Evolutionary conservation across 1,140 invertebrate genomes (phyloP), one percentile per base, ranked within the genome.

Genomic region (Xylocopa sonorina): DNA sequence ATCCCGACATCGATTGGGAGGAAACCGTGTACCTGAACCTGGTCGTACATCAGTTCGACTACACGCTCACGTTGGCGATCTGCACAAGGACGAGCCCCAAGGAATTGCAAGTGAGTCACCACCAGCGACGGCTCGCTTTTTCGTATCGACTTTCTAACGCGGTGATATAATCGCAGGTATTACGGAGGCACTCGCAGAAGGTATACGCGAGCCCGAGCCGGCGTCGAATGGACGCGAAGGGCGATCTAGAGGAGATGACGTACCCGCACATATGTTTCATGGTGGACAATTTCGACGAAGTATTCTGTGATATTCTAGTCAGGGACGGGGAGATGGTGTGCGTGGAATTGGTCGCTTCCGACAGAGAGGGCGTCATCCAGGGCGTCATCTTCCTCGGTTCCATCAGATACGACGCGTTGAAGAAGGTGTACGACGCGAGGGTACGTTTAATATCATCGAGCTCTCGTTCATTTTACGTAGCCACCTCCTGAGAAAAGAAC

Each of bases 221-320:
- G 68, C 94, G 99, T 86, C 95, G 98, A 90, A 99, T 99, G 98
- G 98, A 99, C 91, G 97, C 97, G 21, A 99, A 99, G 93, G 99
- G 98, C 46, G 98, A 99, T 90, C 95, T 97, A 80, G 99, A 99
- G 93, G 98, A 99, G 93, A 99, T 99, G 90, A 99, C 98, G 43
- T 99, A 99, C 94, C 99, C 99, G 2, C 97, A 99, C 94, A 98
- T 99, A 85, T 99, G 98, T 93, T 99, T 99, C 93, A 98, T 98
- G 95, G 98, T 99, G 62, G 99, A 99, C 93, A 99, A 99, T 94
- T 99, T 99, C 93, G 99, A 99, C 93, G 98, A 99, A 95, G 97
- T 98, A 73, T 99, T 99, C 94, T 97, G 96, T 93, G 98, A 98
- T 95, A 97, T 97, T 91, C 93, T 99, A 91, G 98, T 99, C 41